phyloP scores from a whole-genome alignment of 2,888 invertebrate species.

The Argyresthia goedartella region DNA sequence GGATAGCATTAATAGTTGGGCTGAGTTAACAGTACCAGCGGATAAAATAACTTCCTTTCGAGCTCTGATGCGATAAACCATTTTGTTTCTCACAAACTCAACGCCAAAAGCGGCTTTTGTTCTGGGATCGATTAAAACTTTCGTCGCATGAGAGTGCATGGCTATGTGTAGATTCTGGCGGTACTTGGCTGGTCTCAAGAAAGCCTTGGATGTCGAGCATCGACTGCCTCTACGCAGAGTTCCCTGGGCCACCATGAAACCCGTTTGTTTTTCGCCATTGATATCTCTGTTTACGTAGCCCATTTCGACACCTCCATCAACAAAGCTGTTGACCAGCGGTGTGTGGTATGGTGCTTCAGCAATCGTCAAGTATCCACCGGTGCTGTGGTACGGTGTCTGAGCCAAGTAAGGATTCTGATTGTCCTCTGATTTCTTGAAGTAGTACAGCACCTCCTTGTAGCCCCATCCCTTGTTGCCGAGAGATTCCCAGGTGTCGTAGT shows the following conservation, averaged over 20 bases:
- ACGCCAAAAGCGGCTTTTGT: slow-evolving; percentile 86
- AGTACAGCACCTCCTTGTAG: slow-evolving; percentile 81
- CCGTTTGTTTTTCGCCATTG: slow-evolving; percentile 88
- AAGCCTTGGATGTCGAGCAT: slow-evolving; percentile 91
- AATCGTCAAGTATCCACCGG: slow-evolving; percentile 86
- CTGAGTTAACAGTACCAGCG: slow-evolving; percentile 93
- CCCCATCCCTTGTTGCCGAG: slow-evolving; percentile 92
- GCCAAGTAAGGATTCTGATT: slow-evolving; percentile 88
- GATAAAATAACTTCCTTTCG: slow-evolving; percentile 90
- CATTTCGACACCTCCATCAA: slow-evolving; percentile 85
- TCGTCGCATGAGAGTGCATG: slow-evolving; percentile 84
- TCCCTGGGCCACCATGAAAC: slow-evolving; percentile 91
- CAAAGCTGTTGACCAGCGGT: slow-evolving; percentile 83
- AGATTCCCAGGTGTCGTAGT: slow-evolving; percentile 92
- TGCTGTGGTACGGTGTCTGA: slow-evolving; percentile 82
- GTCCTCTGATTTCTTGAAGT: slow-evolving; percentile 93
- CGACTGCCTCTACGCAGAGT: slow-evolving; percentile 83
- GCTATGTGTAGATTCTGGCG: slow-evolving; percentile 88
- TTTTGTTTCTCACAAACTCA: slow-evolving; percentile 81
- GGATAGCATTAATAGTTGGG: slow-evolving; percentile 93
- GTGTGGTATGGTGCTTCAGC: slow-evolving; percentile 91
- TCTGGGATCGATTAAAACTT: slow-evolving; percentile 78
- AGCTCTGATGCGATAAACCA: slow-evolving; percentile 80
- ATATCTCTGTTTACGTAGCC: slow-evolving; percentile 90
- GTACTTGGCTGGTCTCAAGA: slow-evolving; percentile 82